Evolutionary conservation across 1,140 invertebrate genomes (phyloP).

Genomic region (Trigoniulus corallinus): DNA sequence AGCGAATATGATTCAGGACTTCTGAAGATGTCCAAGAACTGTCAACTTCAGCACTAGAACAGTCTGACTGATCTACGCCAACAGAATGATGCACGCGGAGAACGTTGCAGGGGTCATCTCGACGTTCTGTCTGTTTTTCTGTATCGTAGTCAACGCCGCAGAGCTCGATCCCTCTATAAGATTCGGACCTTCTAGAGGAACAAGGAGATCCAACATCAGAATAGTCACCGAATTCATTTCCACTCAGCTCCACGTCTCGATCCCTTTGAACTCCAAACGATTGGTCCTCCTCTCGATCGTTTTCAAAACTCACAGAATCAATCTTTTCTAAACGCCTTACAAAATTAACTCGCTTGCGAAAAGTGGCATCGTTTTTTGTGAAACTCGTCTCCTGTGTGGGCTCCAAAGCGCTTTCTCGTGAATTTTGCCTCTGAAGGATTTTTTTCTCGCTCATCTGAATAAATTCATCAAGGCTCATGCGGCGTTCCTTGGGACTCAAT

Average conservation of each 20-base stretch:
- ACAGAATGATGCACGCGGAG: neutral
- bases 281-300: constrained; percentile 11
- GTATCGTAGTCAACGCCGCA: no score
- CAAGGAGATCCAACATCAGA: no score
- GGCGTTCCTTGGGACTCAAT: constrained; percentile 19
- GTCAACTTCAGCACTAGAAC: neutral
- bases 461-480: constrained; percentile 36
- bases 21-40: neutral
- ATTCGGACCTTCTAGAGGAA: no score
- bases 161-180: no score
- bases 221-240: no score
- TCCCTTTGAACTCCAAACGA: no score
- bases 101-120: no score
- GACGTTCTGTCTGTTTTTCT: no score
- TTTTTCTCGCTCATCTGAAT: constrained; percentile 43
- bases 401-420: neutral
- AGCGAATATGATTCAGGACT: neutral
- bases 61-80: neutral
- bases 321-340: neutral
- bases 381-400: neutral
- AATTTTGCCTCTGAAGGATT: constrained; percentile 1
- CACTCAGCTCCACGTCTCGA: no score
- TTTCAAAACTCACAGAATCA: constrained; percentile 1
- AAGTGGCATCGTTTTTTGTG: neutral
- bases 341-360: neutral